phyloP scores from a whole-genome alignment of 2,888 invertebrate species.

The Trissonchulus sp. region DNA sequence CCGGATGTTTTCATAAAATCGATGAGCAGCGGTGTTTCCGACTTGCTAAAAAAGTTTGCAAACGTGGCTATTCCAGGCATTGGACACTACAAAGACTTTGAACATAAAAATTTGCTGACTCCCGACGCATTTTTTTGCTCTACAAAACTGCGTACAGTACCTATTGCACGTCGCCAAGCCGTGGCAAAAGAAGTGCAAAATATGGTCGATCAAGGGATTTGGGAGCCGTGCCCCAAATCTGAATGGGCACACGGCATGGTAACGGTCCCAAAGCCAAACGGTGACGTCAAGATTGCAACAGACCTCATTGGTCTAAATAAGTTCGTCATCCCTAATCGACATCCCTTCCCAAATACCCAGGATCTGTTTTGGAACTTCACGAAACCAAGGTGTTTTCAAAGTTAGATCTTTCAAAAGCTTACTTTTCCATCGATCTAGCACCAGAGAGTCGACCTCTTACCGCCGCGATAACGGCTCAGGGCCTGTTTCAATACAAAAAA shows the following conservation, averaged over 20 bases:
- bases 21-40: too few species aligned
- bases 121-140: too few species aligned
- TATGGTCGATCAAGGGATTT: neutral
- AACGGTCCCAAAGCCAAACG: neutral
- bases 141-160: too few species aligned
- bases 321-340: neutral
- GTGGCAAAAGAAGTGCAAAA: too few species aligned
- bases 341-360: slow-evolving; percentile 4
- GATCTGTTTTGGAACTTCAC: too few species aligned
- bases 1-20: too few species aligned
- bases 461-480: neutral
- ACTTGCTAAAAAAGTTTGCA: too few species aligned
- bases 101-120: too few species aligned
- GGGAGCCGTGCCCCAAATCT: neutral
- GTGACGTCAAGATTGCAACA: neutral
- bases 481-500: neutral
- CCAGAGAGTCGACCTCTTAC: neutral
- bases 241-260: neutral
- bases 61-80: too few species aligned
- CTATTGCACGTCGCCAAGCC: too few species aligned
- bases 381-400: neutral
- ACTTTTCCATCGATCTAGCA: neutral
- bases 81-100: too few species aligned
- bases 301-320: too few species aligned
- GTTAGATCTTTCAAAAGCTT: neutral